These are phyloP conservation scores for Nettapus auritus DNA, from an alignment of 2,113 vertebrate species.

Conservation along the genomic window DNA sequence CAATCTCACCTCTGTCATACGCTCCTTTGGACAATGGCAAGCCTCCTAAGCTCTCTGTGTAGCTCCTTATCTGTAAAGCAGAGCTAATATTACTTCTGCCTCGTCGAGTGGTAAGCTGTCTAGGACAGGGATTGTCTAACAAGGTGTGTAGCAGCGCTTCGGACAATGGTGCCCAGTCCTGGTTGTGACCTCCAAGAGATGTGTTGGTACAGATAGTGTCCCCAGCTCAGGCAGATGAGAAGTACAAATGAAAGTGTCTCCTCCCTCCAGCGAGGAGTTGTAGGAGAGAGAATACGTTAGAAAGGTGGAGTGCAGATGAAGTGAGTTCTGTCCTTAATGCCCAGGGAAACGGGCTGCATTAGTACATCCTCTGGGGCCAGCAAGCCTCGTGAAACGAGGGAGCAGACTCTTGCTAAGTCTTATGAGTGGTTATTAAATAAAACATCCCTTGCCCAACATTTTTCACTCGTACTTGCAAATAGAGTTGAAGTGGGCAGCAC, in stretches of 20 bases:
- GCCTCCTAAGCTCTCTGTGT: not conserved
- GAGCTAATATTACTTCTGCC: not conserved
- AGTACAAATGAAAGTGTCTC: constrained; percentile 18
- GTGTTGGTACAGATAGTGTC: not conserved
- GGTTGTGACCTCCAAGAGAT: not conserved
- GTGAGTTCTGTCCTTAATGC: not conserved
- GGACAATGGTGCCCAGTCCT: not conserved
- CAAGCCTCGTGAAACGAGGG: not conserved
- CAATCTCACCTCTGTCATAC: not conserved
- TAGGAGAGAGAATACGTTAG: not conserved
- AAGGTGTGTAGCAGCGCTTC: not conserved
- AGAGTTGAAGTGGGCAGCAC: not conserved
- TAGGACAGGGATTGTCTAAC: constrained; percentile 46
- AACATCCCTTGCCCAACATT: not conserved
- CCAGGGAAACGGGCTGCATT: not conserved
- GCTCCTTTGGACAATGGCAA: not conserved
- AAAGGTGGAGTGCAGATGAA: not conserved
- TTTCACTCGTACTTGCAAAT: not conserved
- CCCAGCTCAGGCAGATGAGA: not conserved
- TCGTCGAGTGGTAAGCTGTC: not conserved
- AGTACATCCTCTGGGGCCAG: not conserved
- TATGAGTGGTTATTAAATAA: not conserved
- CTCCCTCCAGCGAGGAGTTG: not conserved
- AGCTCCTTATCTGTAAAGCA: constrained; percentile 4
- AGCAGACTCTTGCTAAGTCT: not conserved